These are phyloP conservation scores for Willisornis vidua DNA, from an alignment of 2,113 vertebrate species.

Conservation along the genomic window DNA sequence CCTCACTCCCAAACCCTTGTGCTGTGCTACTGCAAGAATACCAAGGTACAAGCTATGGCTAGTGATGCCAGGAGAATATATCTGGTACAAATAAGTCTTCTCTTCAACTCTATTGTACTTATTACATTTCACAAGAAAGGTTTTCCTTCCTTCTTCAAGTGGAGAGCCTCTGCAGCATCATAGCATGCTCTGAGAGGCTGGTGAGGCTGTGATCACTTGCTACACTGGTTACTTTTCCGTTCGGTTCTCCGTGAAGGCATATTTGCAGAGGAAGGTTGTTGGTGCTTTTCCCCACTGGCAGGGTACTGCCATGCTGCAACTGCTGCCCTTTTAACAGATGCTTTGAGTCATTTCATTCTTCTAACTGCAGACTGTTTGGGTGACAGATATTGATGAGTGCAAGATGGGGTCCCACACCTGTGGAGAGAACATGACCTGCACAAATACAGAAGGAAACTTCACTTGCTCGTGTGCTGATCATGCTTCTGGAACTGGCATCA, in stretches of 20 bases:
- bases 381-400: conserved; percentile 84
- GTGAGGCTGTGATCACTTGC: background rate
- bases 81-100: background rate
- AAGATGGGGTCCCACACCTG: conserved; percentile 71
- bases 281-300: background rate
- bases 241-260: background rate
- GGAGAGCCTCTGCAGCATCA: background rate
- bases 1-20: background rate
- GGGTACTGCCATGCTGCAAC: background rate
- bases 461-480: conserved; percentile 67
- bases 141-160: background rate
- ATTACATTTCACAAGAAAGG: background rate
- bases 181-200: background rate
- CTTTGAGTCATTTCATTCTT: conserved; percentile 34
- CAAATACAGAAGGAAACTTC: conserved; percentile 77
- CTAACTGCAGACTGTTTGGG: conserved; percentile 61
- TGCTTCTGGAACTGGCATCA: conserved; percentile 45
- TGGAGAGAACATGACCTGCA: conserved; percentile 73
- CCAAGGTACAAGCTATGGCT: background rate
- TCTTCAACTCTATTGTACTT: background rate
- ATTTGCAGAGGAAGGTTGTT: background rate
- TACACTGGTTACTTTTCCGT: background rate
- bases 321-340: background rate
- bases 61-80: background rate
- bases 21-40: background rate